Conservation (phyloP, 2,113 vertebrate species). For the Mixornis gularis region DNA sequence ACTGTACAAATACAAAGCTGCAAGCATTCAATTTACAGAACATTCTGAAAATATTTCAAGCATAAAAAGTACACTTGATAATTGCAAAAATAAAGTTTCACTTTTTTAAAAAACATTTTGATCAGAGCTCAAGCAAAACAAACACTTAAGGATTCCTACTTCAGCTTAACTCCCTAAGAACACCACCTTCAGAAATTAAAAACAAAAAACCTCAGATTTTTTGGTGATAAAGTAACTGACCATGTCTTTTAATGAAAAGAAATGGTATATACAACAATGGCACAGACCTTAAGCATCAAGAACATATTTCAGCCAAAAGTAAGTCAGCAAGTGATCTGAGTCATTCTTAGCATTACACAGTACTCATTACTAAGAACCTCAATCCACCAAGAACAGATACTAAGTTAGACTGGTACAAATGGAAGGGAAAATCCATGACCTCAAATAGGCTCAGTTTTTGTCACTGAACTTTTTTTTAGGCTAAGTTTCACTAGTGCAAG, state of each 20-base stretch:
- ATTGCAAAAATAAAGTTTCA: slow-evolving; percentile 77
- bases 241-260: neutral
- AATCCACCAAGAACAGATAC: neutral
- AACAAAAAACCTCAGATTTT: neutral
- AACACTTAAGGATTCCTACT: slow-evolving; percentile 38
- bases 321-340: slow-evolving; percentile 32
- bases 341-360: slow-evolving; percentile 34
- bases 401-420: slow-evolving; percentile 27
- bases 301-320: slow-evolving; percentile 35
- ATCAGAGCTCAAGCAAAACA: slow-evolving; percentile 68
- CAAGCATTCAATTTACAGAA: slow-evolving; percentile 59
- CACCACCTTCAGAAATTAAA: neutral
- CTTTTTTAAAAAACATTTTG: slow-evolving; percentile 63
- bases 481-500: slow-evolving; percentile 71
- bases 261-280: slow-evolving; percentile 45
- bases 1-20: slow-evolving; percentile 54
- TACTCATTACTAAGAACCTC: slow-evolving; percentile 21
- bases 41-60: slow-evolving; percentile 60
- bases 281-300: slow-evolving; percentile 23
- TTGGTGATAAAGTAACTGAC: neutral
- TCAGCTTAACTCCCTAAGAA: slow-evolving; percentile 25
- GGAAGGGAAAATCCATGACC: slow-evolving; percentile 24
- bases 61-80: slow-evolving; percentile 69
- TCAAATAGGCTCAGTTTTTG: slow-evolving; percentile 27
- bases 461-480: slow-evolving; percentile 29